phyloP scores from a whole-genome alignment of 2,888 invertebrate genomes.

The Alitta virens region DNA sequence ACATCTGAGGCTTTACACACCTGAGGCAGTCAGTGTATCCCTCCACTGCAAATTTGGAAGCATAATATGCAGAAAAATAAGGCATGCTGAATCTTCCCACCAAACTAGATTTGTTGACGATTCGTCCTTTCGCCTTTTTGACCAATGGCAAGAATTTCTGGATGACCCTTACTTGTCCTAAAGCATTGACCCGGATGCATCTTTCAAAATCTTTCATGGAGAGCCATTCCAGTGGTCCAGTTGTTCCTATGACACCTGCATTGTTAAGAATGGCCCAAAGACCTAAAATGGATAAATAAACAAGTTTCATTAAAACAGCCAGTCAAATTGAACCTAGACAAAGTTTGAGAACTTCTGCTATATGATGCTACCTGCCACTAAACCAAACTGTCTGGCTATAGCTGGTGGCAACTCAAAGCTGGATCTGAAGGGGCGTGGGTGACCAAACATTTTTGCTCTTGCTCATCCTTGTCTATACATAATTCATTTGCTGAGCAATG shows the following conservation, averaged over 20 bases:
- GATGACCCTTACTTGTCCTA: constrained; percentile 47
- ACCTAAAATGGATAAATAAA: constrained; percentile 27
- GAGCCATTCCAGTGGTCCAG: constrained; percentile 12
- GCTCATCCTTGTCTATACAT: too few relatives aligned
- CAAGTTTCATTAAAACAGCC: too few relatives aligned
- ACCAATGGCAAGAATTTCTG: constrained; percentile 38
- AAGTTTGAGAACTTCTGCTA: too few relatives aligned
- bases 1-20: too few relatives aligned
- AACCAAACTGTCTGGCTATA: too few relatives aligned
- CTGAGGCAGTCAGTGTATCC: constrained; percentile 38
- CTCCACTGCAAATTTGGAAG: constrained; percentile 43
- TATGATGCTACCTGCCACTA: too few relatives aligned
- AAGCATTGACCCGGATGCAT: constrained; percentile 39
- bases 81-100: constrained; percentile 30
- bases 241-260: constrained; percentile 36
- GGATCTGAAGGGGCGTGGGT: too few relatives aligned
- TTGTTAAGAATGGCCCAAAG: constrained; percentile 48
- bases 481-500: too few relatives aligned
- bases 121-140: constrained; percentile 33
- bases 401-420: too few relatives aligned
- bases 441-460: too few relatives aligned
- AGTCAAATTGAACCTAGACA: too few relatives aligned
- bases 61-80: constrained; percentile 31
- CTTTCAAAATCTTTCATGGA: constrained; percentile 5
- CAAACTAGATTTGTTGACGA: constrained; percentile 42